Base-by-base conservation (phyloP, 2,888 invertebrate genomes). In the Drosophila mayaguana region DNA sequence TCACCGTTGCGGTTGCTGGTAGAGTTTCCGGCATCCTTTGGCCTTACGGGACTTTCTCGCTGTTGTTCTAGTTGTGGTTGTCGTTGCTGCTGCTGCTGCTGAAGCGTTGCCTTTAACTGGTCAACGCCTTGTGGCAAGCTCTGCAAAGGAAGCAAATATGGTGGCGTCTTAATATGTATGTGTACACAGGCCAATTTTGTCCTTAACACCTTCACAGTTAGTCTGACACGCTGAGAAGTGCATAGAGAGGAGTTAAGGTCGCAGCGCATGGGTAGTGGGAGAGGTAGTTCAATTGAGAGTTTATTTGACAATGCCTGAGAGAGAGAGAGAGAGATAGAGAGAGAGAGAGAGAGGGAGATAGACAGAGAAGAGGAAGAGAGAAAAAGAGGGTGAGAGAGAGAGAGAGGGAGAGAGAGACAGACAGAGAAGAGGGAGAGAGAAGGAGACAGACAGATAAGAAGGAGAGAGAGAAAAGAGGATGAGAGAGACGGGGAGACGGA, bases 11-110 rank as follows among this genome's bases (percentile, higher is more conserved):
- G 73, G 88, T 78, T 7, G 89, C 84, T 55, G 85, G 90, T 69
- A 90, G 71, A 73, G 89, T 82, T 74, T 89, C 89, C 68, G 89
- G 89, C 89, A 89, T 89, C 43, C 60, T 83, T 69, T 36, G n/a
- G 25, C 42, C 6, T 36, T 32, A 2, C 14, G 36, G 18, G 12
- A 36, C 32, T 7, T 59, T 48, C 34, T 14, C 16, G 22, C 22
- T 48, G 48, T 38, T 48, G 48, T 34, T 54, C 32, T 16, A 38
- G 25, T 16, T 57, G 16, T 14, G 20, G 56, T 18, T 43, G 18
- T 18, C n/a, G 38, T 7, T 28, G 55, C 20, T 46, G 48, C 36
- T 57, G 63, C 25, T 40, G 14, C 12, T 20, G 18, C 34, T 34
- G 34, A 18, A 28, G 22, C 22, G 42, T 22, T 43, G 43, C 34